These are phyloP conservation scores for Sebastes schlegelii DNA, from an alignment of 2,113 vertebrate species.

Conservation along the genomic window DNA sequence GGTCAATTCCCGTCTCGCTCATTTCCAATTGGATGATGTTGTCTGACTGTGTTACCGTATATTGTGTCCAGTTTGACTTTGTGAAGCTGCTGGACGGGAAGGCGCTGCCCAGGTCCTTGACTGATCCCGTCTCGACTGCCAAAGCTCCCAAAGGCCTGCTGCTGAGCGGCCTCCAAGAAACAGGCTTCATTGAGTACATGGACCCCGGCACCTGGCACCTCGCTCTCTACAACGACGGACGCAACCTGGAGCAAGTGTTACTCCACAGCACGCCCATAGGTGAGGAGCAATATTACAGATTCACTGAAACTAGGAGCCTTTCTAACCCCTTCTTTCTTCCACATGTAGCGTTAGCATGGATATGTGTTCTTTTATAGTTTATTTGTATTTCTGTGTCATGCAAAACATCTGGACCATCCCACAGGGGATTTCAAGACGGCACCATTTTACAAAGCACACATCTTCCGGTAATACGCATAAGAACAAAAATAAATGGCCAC, in stretches of 20 bases:
- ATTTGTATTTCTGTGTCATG: not conserved
- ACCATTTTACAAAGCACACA: not conserved
- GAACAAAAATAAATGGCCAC: not conserved
- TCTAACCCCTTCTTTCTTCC: not conserved
- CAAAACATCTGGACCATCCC: not conserved
- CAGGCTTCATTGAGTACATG: slow-evolving; percentile 98
- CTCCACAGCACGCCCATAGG: slow-evolving; percentile 94
- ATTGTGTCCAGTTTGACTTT: slow-evolving; percentile 92
- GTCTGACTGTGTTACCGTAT: slow-evolving; percentile 27
- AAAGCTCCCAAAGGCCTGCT: slow-evolving; percentile 91
- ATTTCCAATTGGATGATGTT: slow-evolving; percentile 6
- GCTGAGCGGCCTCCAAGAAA: slow-evolving; percentile 92
- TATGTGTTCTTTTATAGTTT: not conserved
- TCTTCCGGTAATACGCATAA: not conserved
- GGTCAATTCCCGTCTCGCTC: not conserved
- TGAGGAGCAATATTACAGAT: slow-evolving; percentile 76
- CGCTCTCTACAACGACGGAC: slow-evolving; percentile 97
- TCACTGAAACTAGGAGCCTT: not conserved
- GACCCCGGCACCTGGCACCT: slow-evolving; percentile 97
- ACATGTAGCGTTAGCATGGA: too few relatives aligned
- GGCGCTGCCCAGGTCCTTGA: slow-evolving; percentile 90
- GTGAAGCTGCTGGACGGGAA: slow-evolving; percentile 98
- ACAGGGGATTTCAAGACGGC: not conserved
- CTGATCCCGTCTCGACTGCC: slow-evolving; percentile 86
- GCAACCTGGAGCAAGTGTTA: slow-evolving; percentile 94